These are phyloP conservation scores for Plecotus auritus DNA, from an alignment of 2,113 vertebrate genomes.

Conservation along the genomic window DNA sequence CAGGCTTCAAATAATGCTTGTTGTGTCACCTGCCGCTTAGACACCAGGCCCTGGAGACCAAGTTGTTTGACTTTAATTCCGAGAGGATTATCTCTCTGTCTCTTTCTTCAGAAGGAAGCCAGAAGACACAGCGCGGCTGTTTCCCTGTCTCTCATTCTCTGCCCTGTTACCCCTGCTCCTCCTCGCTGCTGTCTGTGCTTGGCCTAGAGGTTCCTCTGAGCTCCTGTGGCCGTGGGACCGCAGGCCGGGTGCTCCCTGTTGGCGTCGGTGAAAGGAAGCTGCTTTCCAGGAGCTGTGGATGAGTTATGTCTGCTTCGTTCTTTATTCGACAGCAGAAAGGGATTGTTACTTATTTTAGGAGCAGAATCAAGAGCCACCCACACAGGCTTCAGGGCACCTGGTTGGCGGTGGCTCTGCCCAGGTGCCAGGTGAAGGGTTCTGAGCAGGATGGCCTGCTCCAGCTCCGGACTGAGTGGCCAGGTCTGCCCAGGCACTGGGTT, in stretches of 20 bases:
- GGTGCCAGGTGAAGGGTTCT: not conserved
- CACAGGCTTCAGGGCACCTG: not conserved
- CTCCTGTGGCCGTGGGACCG: not conserved
- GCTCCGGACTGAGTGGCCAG: not conserved
- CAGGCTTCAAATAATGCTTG: not conserved
- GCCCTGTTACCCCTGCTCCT: not conserved
- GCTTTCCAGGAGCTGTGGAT: slow-evolving; percentile 17
- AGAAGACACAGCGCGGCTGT: not conserved
- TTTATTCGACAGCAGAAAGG: slow-evolving; percentile 22
- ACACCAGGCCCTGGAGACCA: not conserved
- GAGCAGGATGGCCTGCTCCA: not conserved
- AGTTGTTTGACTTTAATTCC: slow-evolving; percentile 14
- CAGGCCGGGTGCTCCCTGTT: not conserved
- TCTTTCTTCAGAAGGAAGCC: not conserved
- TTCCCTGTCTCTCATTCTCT: not conserved
- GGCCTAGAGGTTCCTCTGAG: not conserved
- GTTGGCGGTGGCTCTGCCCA: not conserved
- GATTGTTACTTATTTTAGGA: not conserved
- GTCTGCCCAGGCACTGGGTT: not conserved
- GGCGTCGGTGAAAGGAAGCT: not conserved
- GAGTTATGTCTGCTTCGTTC: not conserved
- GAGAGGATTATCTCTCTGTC: not conserved
- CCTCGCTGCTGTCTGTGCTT: not conserved
- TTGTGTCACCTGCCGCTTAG: not conserved
- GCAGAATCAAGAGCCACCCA: not conserved